These are phyloP conservation scores for Eutrigla gurnardus DNA, from an alignment of 2,797 vertebrate species.

Conservation along the genomic window DNA sequence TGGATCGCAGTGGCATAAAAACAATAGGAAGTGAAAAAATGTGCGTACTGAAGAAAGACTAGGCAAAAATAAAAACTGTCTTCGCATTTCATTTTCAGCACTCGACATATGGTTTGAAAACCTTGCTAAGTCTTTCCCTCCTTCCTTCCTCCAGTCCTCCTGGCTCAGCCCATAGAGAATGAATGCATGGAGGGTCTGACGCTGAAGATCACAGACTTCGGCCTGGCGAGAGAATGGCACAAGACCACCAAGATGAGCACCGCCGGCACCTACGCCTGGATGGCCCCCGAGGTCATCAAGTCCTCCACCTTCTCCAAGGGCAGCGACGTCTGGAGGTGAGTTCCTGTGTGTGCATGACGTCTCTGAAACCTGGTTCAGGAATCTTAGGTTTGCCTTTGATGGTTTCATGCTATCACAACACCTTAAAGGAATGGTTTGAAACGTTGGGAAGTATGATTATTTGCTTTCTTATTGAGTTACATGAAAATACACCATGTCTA, in stretches of 20 bases:
- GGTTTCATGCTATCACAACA: neutral
- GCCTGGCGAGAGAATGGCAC: conserved; percentile 93
- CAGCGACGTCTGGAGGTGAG: conserved; percentile 94
- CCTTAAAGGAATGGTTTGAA: neutral
- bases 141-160: conserved; percentile 81
- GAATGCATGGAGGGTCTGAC: conserved; percentile 90
- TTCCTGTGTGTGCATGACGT: neutral
- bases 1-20: neutral
- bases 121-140: neutral
- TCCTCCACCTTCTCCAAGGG: conserved; percentile 93
- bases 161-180: conserved; percentile 89
- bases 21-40: conserved; percentile 60
- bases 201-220: conserved; percentile 93
- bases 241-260: conserved; percentile 95
- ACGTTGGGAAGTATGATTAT: neutral
- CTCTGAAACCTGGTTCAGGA: neutral
- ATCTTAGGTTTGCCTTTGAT: neutral
- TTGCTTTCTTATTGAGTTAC: neutral
- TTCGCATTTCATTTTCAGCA: neutral
- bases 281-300: conserved; percentile 94
- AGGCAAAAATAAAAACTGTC: neutral
- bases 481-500: neutral
- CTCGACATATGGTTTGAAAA: neutral
- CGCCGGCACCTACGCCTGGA: conserved; percentile 93
- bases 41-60: neutral